A percentile compares a stretch with the other conserved stretches of the same genome.
These are phyloP conservation scores for Enteromius radiatus DNA, from an alignment of 2,797 vertebrate genomes.

Conservation along the genomic window DNA sequence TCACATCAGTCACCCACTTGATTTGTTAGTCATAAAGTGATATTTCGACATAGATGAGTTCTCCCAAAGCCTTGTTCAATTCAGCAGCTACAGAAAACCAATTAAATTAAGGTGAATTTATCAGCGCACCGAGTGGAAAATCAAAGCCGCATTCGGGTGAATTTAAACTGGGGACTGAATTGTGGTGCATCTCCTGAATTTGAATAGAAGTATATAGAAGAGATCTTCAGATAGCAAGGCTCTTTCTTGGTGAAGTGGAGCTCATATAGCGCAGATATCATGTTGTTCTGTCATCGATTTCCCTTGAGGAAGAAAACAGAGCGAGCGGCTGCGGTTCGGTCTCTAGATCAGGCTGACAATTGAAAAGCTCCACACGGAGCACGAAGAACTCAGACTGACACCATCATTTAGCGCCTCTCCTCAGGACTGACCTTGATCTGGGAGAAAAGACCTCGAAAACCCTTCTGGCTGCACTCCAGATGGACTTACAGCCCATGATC, in stretches of 20 bases:
- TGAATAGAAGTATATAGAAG: constrained; percentile 2
- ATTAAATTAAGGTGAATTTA: constrained; percentile 16
- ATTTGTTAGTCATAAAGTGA: constrained; percentile 11
- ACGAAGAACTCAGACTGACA: constrained; percentile 10
- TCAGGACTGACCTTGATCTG: constrained; percentile 39
- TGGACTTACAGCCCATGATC: constrained; percentile 1
- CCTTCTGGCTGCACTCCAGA: constrained; percentile 32
- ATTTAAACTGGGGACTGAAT: neutral
- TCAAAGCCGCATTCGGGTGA: neutral
- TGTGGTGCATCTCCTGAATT: neutral
- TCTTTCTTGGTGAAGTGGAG: constrained; percentile 31
- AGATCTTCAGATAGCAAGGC: constrained; percentile 21
- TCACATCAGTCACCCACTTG: constrained; percentile 9
- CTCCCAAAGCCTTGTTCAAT: neutral
- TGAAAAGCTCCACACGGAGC: constrained; percentile 21
- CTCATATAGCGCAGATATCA: constrained; percentile 18
- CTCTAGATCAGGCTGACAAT: constrained; percentile 36
- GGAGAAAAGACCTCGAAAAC: neutral
- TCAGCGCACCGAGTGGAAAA: constrained; percentile 17
- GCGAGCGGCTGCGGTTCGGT: neutral
- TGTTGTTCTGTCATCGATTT: constrained; percentile 35
- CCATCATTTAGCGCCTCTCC: constrained; percentile 25
- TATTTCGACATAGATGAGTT: neutral
- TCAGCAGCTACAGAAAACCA: constrained; percentile 1
- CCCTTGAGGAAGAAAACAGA: constrained; percentile 12